Percentiles rank a stretch among this genome's conserved stretches.
Evolutionary conservation across 2,888 invertebrate genomes (phyloP).

Genomic region (Agrochola macilenta): DNA sequence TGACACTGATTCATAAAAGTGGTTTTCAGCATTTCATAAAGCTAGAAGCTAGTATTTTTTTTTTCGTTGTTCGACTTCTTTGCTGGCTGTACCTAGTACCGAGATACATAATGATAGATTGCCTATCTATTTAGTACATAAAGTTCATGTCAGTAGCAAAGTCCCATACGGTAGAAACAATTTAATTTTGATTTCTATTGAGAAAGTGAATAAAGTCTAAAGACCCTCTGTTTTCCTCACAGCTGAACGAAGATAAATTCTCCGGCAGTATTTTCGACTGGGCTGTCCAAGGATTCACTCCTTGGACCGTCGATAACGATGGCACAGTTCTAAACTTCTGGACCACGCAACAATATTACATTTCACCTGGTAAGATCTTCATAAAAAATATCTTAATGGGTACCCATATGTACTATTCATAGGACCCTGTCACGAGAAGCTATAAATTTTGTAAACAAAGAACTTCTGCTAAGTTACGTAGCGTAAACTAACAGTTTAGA

Average conservation of each 20-base stretch:
- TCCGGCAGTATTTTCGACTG: slow-evolving; percentile 39
- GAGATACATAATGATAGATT: not conserved
- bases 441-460: too few relatives aligned
- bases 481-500: too few relatives aligned
- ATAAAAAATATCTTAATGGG: not conserved
- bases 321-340: slow-evolving; percentile 38
- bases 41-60: not conserved
- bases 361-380: slow-evolving; percentile 46
- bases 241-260: slow-evolving; percentile 32
- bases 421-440: too few relatives aligned
- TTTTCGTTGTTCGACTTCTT: not conserved
- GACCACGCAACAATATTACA: slow-evolving; percentile 52
- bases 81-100: not conserved
- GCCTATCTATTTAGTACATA: not conserved
- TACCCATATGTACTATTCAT: not conserved
- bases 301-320: slow-evolving; percentile 36
- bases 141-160: not conserved
- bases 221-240: not conserved
- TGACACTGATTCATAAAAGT: not conserved
- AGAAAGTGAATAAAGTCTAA: not conserved
- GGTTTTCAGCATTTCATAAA: not conserved
- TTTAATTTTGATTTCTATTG: not conserved
- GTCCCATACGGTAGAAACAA: not conserved
- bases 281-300: slow-evolving; percentile 51
- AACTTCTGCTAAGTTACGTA: too few relatives aligned